Conservation (phyloP, 1,140 invertebrate species). For the Macrotrachela quadricornifera region DNA sequence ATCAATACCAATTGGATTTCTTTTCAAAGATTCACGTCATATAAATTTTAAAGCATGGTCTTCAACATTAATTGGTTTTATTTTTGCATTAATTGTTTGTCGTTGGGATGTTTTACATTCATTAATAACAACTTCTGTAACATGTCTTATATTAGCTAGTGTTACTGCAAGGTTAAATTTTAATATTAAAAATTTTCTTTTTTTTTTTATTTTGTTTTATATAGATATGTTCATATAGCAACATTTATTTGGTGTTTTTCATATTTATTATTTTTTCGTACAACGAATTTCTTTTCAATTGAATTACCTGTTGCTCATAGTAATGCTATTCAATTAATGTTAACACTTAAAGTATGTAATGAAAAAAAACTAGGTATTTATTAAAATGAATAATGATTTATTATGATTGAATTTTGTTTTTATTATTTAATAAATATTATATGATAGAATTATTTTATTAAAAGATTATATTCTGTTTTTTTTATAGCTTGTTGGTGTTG, state of each 20-base stretch:
- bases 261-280: conserved; percentile 63
- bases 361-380: neutral
- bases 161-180: conserved; percentile 37
- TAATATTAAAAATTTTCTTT: neutral
- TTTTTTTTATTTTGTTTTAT: conserved; percentile 22
- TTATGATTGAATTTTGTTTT: too few species aligned
- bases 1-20: conserved; percentile 41
- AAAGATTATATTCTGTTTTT: too few species aligned
- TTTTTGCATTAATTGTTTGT: conserved; percentile 40
- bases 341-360: conserved; percentile 49
- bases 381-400: neutral
- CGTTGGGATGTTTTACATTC: conserved; percentile 42
- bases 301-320: conserved; percentile 50
- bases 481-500: conserved; percentile 49
- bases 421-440: too few species aligned
- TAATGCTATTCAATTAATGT: conserved; percentile 72
- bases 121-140: conserved; percentile 37
- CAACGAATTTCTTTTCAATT: conserved; percentile 49
- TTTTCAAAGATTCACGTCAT: conserved; percentile 36
- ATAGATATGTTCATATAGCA: conserved; percentile 49
- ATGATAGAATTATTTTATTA: too few species aligned
- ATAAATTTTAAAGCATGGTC: conserved; percentile 32
- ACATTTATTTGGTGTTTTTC: conserved; percentile 60
- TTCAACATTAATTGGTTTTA: conserved; percentile 39
- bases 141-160: conserved; percentile 39